Evolutionary conservation across 2,797 vertebrate species (phyloP).

Genomic region (Carduelis carduelis): DNA sequence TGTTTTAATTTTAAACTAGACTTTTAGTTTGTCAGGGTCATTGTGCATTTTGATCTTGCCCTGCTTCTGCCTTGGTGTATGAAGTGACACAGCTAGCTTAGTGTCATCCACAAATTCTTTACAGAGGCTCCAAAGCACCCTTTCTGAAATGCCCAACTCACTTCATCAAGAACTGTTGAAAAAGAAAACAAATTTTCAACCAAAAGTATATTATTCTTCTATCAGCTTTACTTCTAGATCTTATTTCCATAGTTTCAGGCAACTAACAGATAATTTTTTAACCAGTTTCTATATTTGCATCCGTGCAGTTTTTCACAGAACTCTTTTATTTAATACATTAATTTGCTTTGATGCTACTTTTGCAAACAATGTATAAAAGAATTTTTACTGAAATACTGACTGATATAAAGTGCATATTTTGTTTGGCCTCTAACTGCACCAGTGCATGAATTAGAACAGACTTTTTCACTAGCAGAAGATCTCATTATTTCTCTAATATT

Average conservation of each 20-base stretch:
- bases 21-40: background rate
- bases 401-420: background rate
- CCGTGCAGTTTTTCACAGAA: background rate
- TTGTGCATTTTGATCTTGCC: background rate
- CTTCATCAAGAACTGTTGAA: background rate
- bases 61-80: background rate
- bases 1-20: background rate
- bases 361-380: background rate
- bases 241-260: background rate
- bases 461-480: conserved; percentile 3
- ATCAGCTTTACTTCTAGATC: background rate
- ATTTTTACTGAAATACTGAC: background rate
- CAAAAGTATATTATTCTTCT: background rate
- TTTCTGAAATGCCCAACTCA: background rate
- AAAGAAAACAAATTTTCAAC: background rate
- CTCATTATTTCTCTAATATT: conserved; percentile 17
- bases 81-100: background rate
- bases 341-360: background rate
- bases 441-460: background rate
- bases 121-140: background rate
- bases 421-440: background rate
- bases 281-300: background rate
- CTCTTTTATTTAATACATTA: background rate
- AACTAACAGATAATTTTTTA: background rate
- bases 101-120: background rate